Base-by-base conservation (phyloP, 1,140 invertebrate species). In the Drosophila kohkoa region DNA sequence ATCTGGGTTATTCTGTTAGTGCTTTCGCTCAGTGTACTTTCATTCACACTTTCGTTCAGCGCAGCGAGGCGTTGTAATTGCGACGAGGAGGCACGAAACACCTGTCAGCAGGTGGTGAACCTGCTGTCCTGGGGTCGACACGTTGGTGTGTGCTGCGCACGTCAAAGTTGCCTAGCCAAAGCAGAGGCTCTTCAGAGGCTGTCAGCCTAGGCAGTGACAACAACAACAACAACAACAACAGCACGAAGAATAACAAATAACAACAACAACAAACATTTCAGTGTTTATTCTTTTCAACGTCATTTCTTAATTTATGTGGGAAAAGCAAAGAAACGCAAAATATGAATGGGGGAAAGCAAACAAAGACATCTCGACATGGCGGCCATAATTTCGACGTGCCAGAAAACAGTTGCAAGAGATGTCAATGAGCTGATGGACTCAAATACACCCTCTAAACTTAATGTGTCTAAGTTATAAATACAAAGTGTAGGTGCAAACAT, bases 241-340 rank as follows among this genome's bases (percentile, higher is more conserved):
- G 46, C 16, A 25, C 15, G 51, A 11, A 41, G 54, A 46, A 28
- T 30, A 63, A 38, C 59, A 62, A 63, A 41, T 46, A 63, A 69
- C n/a, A 52, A 41, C 10, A 55, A 51, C 46, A 51, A 35, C 63
- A 63, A 73, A 38, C 13, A 70, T 75, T 64, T 65, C 49, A 62
- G 30, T 79, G 68, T 79, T 79, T 79, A 72, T 76, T 80, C 75
- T 77, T 87, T 82, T 78, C 85, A 87, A 79, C 83, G 73, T 75
- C 80, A 88, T 77, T 88, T 81, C 85, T 83, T 88, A 88, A 88
- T 88, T 88, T 88, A 88, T 88, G 85, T 83, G 80, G 77, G 62
- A 59, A 72, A 32, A 59, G 71, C 75, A 58, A 73, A 71, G 73
- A 69, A 77, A 64, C 67, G 68, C 76, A 80, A 81, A 83, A 74